Base-by-base conservation (phyloP, 2,888 invertebrate genomes). In the Acrobasis consociella region DNA sequence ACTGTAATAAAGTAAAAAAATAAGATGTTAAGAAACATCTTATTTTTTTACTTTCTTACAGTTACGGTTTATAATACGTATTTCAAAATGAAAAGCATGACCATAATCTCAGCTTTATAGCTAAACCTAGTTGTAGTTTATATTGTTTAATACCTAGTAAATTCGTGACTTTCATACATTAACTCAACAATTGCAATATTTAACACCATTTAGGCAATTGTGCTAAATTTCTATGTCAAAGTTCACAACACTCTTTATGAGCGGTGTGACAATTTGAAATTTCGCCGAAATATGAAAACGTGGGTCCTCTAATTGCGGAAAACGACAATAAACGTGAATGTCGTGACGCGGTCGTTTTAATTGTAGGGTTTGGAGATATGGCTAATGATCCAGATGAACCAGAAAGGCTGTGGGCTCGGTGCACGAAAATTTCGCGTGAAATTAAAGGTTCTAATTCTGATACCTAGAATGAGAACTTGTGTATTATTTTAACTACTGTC, bases 201-300 rank as follows among this genome's bases (percentile, higher is more conserved):
- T 52, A 42, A n/a, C 42, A 56, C 56, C 42, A 56, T 56, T 42
- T 13, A 42, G 13, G 13, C n/a, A 56, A n/a, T 8, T n/a, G 31
- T 31, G 31, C 31, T 8, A 8, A 31, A 15, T 55, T 55, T 55
- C 56, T 56, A 56, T 56, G 56, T 56, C 56, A 42, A 17, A 56
- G 56, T 56, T 56, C 56, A 42, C 17, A 22, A 56, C 16, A 42
- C 56, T 56, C 42, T 56, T 56, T 42, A 42, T 42, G 38, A 7
- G 16, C 38, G 1, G 9, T n/a, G 16, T 56, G 22, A 56, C 56
- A 42, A 22, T 56, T 42, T 42, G 22, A 56, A 56, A 56, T 42
- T 56, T 56, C 13, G 42, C 56, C 56, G 22, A 46, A 56, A 56
- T 42, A 42, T 46, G 46, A 11, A 42, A 10, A 11, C n/a, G 11